phyloP scores from a whole-genome alignment of 2,888 invertebrate genomes.

The Mesorhabditis spiculigera region DNA sequence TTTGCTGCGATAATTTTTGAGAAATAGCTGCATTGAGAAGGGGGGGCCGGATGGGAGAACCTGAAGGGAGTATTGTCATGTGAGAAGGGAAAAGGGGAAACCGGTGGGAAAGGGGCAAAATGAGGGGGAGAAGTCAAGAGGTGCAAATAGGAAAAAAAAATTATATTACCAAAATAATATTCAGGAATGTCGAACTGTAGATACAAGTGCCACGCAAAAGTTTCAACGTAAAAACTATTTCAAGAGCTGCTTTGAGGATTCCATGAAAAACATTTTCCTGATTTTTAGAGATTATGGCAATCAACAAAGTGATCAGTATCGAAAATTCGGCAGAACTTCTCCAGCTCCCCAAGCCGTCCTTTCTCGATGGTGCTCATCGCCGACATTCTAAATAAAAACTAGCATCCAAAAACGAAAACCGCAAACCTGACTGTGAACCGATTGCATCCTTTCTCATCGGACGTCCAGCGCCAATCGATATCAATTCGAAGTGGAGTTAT shows the following conservation, averaged over 20 bases:
- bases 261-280: neutral
- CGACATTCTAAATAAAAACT: constrained; percentile 31
- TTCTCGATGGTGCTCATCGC: constrained; percentile 35
- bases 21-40: neutral
- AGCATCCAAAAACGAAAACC: neutral
- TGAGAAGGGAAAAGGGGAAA: constrained; percentile 10
- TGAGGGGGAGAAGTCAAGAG: too few relatives aligned
- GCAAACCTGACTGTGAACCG: constrained; percentile 35
- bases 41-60: constrained; percentile 7
- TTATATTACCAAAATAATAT: too few relatives aligned
- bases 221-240: too few relatives aligned
- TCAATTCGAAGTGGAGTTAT: constrained; percentile 41
- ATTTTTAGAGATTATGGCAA: constrained; percentile 30
- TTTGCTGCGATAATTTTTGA: too few relatives aligned
- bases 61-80: constrained; percentile 22
- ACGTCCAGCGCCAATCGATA: constrained; percentile 40
- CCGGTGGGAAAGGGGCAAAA: neutral
- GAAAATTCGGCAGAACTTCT: constrained; percentile 31
- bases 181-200: too few relatives aligned
- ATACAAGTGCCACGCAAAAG: too few relatives aligned
- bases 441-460: constrained; percentile 32
- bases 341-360: constrained; percentile 23
- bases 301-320: constrained; percentile 36
- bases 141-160: too few relatives aligned
- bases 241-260: neutral